Percentiles rank a stretch among this genome's conserved stretches.
phyloP scores from a whole-genome alignment of 2,797 vertebrate species.

The Prionace glauca region DNA sequence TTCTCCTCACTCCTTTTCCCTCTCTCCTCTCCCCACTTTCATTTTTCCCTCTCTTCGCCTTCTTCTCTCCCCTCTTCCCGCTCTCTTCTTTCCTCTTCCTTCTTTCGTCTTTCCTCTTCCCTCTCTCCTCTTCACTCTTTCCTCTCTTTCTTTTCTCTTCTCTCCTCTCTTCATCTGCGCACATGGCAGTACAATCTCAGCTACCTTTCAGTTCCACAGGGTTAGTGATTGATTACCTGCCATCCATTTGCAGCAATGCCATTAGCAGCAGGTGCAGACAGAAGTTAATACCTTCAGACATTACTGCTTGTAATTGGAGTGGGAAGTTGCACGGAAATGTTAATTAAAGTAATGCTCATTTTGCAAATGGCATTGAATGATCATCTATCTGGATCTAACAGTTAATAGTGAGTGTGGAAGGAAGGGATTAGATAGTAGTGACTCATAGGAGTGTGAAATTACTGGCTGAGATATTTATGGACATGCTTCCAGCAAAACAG shows the following conservation, averaged over 20 bases:
- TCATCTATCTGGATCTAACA: neutral
- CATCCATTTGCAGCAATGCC: neutral
- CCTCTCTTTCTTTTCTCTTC: no score
- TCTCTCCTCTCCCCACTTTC: no score
- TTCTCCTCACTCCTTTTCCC: no score
- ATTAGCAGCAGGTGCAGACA: neutral
- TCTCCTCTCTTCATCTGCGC: neutral
- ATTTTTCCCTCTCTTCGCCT: no score
- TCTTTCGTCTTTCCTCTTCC: neutral
- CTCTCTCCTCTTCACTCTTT: no score
- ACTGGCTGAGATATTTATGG: neutral
- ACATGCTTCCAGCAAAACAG: neutral
- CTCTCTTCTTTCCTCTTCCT: neutral
- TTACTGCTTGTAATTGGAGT: neutral
- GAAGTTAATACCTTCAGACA: neutral
- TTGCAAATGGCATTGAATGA: neutral
- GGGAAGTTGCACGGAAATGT: neutral
- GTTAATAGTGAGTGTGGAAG: neutral
- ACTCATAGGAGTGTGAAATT: neutral
- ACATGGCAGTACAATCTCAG: neutral
- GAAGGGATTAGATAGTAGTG: neutral
- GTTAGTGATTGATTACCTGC: neutral
- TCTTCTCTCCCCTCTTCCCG: no score
- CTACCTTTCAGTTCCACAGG: neutral
- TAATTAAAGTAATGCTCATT: neutral